A percentile compares a stretch with the other conserved stretches of the same genome.
Evolutionary conservation across 2,888 invertebrate genomes (phyloP).

Genomic region (Cephus nigrinus): DNA sequence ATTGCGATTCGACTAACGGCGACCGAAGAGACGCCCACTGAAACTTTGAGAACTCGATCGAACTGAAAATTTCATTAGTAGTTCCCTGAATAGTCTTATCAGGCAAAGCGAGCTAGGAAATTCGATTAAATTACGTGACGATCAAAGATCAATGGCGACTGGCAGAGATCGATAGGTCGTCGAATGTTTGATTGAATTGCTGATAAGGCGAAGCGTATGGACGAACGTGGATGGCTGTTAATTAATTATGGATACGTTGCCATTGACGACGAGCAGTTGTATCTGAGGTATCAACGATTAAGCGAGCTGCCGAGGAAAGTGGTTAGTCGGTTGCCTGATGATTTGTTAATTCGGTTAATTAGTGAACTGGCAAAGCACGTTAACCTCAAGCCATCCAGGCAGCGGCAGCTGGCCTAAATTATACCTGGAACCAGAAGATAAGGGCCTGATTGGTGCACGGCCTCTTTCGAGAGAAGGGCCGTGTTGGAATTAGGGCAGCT

Average conservation of each 20-base stretch:
- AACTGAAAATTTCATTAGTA: not conserved
- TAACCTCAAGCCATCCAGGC: conserved; percentile 23
- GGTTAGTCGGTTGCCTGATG: conserved; percentile 14
- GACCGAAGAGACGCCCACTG: not conserved
- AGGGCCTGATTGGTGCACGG: conserved; percentile 69
- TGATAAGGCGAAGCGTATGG: not conserved
- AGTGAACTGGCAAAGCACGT: conserved; percentile 24
- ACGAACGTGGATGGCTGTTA: not conserved
- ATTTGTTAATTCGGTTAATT: not conserved
- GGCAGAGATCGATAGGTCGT: not conserved
- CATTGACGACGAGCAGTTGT: not conserved
- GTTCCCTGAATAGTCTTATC: not conserved
- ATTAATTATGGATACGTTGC: not conserved
- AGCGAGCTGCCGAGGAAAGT: not conserved
- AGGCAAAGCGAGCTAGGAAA: not conserved
- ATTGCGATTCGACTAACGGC: too few relatives aligned
- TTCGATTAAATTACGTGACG: not conserved
- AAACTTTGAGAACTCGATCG: not conserved
- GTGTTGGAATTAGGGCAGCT: conserved; percentile 65
- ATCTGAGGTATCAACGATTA: not conserved
- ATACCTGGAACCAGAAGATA: conserved; percentile 72
- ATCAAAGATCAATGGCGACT: not conserved
- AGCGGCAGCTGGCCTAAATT: conserved; percentile 55
- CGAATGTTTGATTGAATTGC: not conserved
- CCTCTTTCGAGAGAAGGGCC: conserved; percentile 62